Conservation (phyloP, 2,797 vertebrate species). For the Myotis myotis region DNA sequence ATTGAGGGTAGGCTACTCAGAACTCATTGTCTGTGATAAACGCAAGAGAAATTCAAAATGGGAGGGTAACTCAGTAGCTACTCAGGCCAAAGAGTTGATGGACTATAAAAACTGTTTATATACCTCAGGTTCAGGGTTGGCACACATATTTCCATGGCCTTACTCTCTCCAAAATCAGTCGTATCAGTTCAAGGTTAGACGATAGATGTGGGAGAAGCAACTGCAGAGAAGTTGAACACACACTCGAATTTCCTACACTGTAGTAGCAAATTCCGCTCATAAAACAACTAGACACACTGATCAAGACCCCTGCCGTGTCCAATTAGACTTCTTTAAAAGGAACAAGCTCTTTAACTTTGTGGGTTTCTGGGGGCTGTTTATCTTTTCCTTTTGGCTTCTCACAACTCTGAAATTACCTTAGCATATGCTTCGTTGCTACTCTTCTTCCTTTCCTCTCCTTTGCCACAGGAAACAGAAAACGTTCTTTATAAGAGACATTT, state of each 20-base stretch:
- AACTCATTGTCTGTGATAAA: neutral
- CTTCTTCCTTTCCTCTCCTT: constrained; percentile 51
- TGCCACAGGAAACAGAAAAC: constrained; percentile 59
- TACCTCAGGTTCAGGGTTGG: neutral
- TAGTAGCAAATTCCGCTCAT: constrained; percentile 54
- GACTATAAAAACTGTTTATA: neutral
- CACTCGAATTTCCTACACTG: neutral
- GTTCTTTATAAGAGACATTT: constrained; percentile 45
- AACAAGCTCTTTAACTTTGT: constrained; percentile 65
- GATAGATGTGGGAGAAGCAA: neutral
- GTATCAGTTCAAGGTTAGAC: neutral
- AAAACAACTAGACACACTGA: constrained; percentile 22
- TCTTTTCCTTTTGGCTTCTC: constrained; percentile 71
- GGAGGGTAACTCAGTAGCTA: neutral
- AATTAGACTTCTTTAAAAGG: constrained; percentile 71
- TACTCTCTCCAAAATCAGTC: neutral
- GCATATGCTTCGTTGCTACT: constrained; percentile 56
- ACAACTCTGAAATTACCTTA: constrained; percentile 72
- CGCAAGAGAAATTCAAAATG: neutral
- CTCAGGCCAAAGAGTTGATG: neutral
- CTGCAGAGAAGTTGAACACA: neutral
- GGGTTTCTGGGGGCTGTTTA: constrained; percentile 68
- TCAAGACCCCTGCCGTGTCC: constrained; percentile 62
- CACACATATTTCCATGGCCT: neutral
- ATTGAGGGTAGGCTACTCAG: neutral